These are phyloP conservation scores for Sylvia atricapilla DNA, from an alignment of 2,113 vertebrate genomes.

Conservation along the genomic window DNA sequence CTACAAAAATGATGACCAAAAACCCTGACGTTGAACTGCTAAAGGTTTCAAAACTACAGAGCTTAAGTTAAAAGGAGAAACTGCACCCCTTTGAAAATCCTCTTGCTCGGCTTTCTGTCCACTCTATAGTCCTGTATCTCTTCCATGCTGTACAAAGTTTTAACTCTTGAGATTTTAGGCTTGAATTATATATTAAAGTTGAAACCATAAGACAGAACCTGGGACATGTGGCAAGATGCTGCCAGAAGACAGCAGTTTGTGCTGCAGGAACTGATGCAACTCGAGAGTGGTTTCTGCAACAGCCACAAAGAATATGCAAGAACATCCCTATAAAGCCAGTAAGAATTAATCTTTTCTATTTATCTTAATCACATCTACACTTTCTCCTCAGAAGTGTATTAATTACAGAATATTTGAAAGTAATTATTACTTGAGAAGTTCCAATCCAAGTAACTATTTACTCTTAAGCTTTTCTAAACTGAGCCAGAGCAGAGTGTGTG, in stretches of 20 bases:
- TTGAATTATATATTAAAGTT: background rate
- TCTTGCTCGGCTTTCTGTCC: background rate
- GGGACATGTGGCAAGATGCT: background rate
- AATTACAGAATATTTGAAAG: background rate
- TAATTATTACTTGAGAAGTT: background rate
- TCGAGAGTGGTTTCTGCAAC: background rate
- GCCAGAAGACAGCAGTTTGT: background rate
- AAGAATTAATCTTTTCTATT: background rate
- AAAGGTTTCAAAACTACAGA: background rate
- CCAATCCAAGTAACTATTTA: background rate
- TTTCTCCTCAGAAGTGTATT: background rate
- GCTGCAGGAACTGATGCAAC: conserved; percentile 23
- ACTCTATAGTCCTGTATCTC: background rate
- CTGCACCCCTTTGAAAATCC: background rate
- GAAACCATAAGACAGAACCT: background rate
- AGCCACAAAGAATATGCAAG: background rate
- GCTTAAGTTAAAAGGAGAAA: background rate
- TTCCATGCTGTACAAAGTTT: background rate
- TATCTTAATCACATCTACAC: background rate
- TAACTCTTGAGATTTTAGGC: background rate
- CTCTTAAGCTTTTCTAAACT: background rate
- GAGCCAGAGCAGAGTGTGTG: background rate
- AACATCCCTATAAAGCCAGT: background rate
- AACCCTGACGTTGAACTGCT: background rate
- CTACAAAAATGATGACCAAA: background rate